Base-by-base conservation (phyloP, 2,888 invertebrate genomes). In the Andricus curvator region DNA sequence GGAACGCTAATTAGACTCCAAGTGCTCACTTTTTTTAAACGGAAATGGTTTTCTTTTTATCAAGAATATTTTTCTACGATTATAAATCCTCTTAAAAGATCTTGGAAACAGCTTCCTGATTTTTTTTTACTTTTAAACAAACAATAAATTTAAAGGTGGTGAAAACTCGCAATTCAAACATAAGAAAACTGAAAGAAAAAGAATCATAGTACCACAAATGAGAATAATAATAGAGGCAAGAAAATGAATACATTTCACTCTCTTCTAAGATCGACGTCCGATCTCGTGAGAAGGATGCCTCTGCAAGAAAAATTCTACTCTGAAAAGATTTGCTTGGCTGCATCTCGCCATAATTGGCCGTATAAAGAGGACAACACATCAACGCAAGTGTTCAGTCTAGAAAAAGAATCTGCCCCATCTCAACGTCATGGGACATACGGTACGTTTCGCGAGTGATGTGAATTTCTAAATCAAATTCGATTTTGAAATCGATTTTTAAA, bases 321-420 rank as follows among this genome's bases (percentile, higher is more conserved):
- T 84, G 82, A 81, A 82, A 84, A 85, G 82, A 70, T 78, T 77
- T 83, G 83, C 81, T 78, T 82, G 79, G 78, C 83, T 82, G 82
- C 84, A 82, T 83, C 85, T 80, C 70, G 83, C 84, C 80, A 80
- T 80, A 81, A 84, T 80, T 79, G 82, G 78, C 81, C 78, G 82
- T 89, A 90, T 89, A 90, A 89, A 90, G 88, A 85, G 86, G 85
- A 85, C 87, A 84, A 86, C 85, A 68, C 81, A 83, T 78, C 84
- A 80, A 81, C 81, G 79, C 78, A 82, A 78, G 83, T 66, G 81
- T 85, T 86, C 88, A 89, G 89, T 90, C 83, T 84, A 70, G 84
- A 84, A 84, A 81, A 82, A 81, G 78, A 70, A 84, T 82, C 81
- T 80, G 84, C 79, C 80, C 82, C 44, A 80, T 82, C 80, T 80